phyloP scores from a whole-genome alignment of 1,140 invertebrate species.

The Periplaneta americana region DNA sequence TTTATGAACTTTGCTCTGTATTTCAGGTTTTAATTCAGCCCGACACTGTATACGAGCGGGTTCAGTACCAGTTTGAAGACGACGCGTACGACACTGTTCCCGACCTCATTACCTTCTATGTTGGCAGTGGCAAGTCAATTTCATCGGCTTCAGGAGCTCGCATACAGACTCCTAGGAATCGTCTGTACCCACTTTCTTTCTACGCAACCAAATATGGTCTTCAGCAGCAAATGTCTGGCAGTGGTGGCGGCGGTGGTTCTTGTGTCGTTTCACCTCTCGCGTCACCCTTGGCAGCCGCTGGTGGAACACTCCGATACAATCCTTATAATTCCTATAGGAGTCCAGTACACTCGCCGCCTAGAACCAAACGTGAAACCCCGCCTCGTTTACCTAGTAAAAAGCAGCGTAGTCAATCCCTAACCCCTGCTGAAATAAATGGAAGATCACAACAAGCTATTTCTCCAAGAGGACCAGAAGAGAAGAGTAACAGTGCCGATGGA shows the following conservation, averaged over 20 bases:
- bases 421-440: constrained; percentile 46
- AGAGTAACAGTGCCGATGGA: constrained; percentile 55
- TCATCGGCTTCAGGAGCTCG: constrained; percentile 81
- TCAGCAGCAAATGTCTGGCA: constrained; percentile 24
- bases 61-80: constrained; percentile 92
- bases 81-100: constrained; percentile 90
- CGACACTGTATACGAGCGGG: constrained; percentile 84
- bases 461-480: constrained; percentile 40
- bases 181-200: constrained; percentile 59
- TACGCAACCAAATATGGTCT: constrained; percentile 54
- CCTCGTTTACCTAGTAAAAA: constrained; percentile 60
- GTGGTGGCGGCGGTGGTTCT: constrained; percentile 21
- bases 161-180: constrained; percentile 70
- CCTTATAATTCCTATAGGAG: constrained; percentile 25
- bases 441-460: constrained; percentile 32
- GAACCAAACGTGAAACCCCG: constrained; percentile 48
- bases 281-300: constrained; percentile 15
- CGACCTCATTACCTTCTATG: constrained; percentile 90
- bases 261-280: constrained; percentile 20
- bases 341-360: constrained; percentile 45
- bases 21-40: constrained; percentile 74
- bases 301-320: constrained; percentile 14
- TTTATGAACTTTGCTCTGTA: no score
- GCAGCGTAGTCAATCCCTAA: constrained; percentile 59
- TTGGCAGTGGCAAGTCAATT: constrained; percentile 82